These are phyloP conservation scores for Gallinago undulata DNA, from an alignment of 2,113 vertebrate species.

Conservation along the genomic window DNA sequence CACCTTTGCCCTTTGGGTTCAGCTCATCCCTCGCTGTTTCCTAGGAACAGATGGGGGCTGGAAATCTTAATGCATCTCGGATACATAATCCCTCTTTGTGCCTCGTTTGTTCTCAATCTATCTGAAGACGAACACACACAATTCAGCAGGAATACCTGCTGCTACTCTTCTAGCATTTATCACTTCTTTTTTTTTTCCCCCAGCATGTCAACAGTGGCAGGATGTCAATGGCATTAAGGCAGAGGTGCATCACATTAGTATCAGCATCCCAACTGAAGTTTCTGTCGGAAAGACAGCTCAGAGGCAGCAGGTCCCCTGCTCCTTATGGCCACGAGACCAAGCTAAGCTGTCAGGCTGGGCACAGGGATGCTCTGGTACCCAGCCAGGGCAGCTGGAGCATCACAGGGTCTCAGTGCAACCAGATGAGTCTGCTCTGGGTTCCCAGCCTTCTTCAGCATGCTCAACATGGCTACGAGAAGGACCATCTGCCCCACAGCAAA, in stretches of 20 bases:
- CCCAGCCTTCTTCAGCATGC: neutral
- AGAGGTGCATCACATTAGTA: neutral
- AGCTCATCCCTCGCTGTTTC: neutral
- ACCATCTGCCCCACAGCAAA: neutral
- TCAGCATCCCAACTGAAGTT: neutral
- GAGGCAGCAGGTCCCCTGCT: neutral
- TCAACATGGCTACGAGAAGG: neutral
- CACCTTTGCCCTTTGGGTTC: neutral
- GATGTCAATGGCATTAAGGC: neutral
- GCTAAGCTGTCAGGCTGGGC: neutral
- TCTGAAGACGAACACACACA: neutral
- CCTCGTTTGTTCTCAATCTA: neutral
- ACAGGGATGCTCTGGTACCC: neutral
- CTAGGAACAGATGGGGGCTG: neutral
- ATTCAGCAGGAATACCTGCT: neutral
- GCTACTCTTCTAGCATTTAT: neutral
- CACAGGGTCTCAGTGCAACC: too few relatives aligned
- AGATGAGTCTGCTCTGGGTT: neutral
- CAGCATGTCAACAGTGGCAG: neutral
- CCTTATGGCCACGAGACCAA: neutral
- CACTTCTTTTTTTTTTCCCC: neutral
- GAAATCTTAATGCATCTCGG: neutral
- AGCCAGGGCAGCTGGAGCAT: neutral
- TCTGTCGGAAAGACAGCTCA: neutral
- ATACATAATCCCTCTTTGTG: neutral